Base-by-base conservation (phyloP, 2,113 vertebrate genomes). In the Talpa occidentalis region DNA sequence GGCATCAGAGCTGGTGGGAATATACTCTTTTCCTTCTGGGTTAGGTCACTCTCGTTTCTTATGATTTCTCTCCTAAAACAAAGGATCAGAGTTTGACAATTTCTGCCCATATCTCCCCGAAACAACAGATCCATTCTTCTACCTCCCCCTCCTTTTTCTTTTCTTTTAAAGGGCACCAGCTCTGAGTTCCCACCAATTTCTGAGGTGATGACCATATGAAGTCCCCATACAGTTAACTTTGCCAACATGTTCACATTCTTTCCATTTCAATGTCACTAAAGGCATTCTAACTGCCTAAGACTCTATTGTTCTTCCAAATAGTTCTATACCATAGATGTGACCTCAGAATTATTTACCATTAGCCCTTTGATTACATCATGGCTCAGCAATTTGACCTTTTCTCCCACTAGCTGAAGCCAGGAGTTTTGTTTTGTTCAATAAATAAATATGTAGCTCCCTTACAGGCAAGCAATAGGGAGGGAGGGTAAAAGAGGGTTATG, bases 371-470 rank as follows among this genome's bases (percentile, higher is more conserved):
- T 96, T 95, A 95, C 95, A 89, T 96, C 93, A 95, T 40, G 66
- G 10, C 32, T 94, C 90, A 52, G 28, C 70, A 95, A 94, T 93
- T 79, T 96, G 94, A 95, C 86, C 93, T 95, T 92, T 94, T 84
- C 52, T 94, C 42, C 74, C 64, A 79, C 67, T 69, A 72, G 92
- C 12, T 96, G 62, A 60, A 92, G 93, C 59, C 60, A 92, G 70
- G 73, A 76, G 88, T 81, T 91, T 91, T 82, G 70, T 87, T 94
- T 93, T 89, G 35, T 91, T 94, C 91, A 86, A 56, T 96, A 97
- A 96, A 94, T 92, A 96, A 96, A 94, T 92, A 94, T 40, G 54
- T 67, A 62, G 59, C 70, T 94, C 66, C 64, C 78, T 93, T 79
- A 82, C 7, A 93, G 74, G 17, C 69, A 94, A 84, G 74, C 56